These are phyloP conservation scores for Zele albiditarsus DNA, from an alignment of 2,888 invertebrate genomes.

Conservation along the genomic window DNA sequence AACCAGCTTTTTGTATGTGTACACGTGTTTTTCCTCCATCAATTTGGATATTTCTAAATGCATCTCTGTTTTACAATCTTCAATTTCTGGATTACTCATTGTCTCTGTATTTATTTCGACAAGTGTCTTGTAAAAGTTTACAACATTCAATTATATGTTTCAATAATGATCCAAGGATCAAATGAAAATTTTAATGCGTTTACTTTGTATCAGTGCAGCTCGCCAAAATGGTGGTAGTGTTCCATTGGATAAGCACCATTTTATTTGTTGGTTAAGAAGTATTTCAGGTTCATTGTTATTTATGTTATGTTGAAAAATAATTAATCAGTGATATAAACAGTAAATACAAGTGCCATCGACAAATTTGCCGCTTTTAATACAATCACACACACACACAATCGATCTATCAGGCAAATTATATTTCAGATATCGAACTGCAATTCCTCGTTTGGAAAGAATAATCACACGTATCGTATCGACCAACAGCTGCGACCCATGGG, in stretches of 20 bases:
- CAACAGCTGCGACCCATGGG: not conserved
- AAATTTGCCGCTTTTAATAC: conserved; percentile 30
- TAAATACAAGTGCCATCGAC: not conserved
- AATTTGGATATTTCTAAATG: conserved; percentile 65
- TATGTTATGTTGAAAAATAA: not conserved
- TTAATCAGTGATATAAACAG: not conserved
- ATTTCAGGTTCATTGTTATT: not conserved
- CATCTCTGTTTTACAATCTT: conserved; percentile 13
- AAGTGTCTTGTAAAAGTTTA: not conserved
- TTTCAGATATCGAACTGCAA: conserved; percentile 29
- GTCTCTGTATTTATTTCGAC: not conserved
- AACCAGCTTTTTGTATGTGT: conserved; percentile 73
- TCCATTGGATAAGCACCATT: not conserved
- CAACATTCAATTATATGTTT: not conserved
- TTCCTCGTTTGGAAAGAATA: conserved; percentile 24
- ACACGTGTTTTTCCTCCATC: conserved; percentile 70
- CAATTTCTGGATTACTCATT: conserved; percentile 9
- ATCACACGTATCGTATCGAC: conserved; percentile 19
- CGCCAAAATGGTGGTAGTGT: not conserved
- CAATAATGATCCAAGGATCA: not conserved
- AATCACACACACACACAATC: conserved; percentile 2
- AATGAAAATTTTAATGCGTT: not conserved
- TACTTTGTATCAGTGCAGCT: not conserved
- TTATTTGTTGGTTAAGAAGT: not conserved
- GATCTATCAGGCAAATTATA: conserved; percentile 12